A percentile compares a stretch with the other conserved stretches of the same genome.
These are phyloP conservation scores for Synanthedon formicaeformis DNA, from an alignment of 2,888 invertebrate genomes.

Conservation along the genomic window DNA sequence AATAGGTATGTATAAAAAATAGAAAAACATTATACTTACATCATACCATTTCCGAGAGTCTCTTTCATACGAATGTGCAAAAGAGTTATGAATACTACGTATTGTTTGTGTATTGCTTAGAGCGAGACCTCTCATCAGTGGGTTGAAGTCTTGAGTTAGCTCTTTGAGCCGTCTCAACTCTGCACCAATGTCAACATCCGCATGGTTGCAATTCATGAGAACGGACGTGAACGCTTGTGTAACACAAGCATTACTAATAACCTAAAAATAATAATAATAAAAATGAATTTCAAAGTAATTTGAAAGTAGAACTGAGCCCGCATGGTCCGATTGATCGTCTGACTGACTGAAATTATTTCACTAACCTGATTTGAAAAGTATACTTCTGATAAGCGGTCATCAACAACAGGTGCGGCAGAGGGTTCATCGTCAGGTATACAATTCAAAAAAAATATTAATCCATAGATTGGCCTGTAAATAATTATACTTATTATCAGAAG, in stretches of 20 bases:
- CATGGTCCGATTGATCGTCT: too few relatives aligned
- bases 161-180: slow-evolving; percentile 82
- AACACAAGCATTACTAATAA: slow-evolving; percentile 98
- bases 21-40: too few relatives aligned
- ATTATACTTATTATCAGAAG: background rate
- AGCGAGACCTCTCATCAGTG: slow-evolving; percentile 91
- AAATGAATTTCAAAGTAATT: background rate
- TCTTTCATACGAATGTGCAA: slow-evolving; percentile 80
- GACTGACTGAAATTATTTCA: background rate
- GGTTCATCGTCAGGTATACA: slow-evolving; percentile 90
- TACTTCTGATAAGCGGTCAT: slow-evolving; percentile 86
- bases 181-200: slow-evolving; percentile 85
- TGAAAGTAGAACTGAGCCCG: too few relatives aligned
- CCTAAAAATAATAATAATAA: slow-evolving; percentile 58
- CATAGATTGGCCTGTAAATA: slow-evolving; percentile 90
- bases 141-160: slow-evolving; percentile 89
- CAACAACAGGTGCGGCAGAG: slow-evolving; percentile 83
- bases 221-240: slow-evolving; percentile 98
- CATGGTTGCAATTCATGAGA: slow-evolving; percentile 88
- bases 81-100: slow-evolving; percentile 95
- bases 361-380: slow-evolving; percentile 97
- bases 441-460: slow-evolving; percentile 97
- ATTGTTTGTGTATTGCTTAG: slow-evolving; percentile 96
- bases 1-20: too few relatives aligned
- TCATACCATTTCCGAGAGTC: slow-evolving; percentile 81